Evolutionary conservation across 2,797 vertebrate species (phyloP).

Genomic region (Chloroceryle inda): DNA sequence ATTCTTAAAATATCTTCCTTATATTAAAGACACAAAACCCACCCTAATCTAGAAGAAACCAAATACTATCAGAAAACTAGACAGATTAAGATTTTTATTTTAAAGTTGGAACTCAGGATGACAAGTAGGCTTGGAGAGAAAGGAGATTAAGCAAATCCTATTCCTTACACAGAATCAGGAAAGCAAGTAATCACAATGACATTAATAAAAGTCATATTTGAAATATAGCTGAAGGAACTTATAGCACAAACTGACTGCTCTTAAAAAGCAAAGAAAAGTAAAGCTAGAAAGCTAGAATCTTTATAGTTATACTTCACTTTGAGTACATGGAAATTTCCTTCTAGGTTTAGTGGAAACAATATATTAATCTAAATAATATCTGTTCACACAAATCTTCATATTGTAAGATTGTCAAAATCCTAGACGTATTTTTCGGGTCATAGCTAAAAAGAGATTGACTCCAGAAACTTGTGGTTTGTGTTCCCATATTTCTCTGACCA

Average conservation of each 20-base stretch:
- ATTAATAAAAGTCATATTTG: conserved; percentile 11
- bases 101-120: not conserved
- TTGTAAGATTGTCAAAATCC: not conserved
- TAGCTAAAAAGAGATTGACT: not conserved
- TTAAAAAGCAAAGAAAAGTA: not conserved
- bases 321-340: not conserved
- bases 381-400: not conserved
- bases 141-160: conserved; percentile 48
- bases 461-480: not conserved
- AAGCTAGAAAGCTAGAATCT: not conserved
- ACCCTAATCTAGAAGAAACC: conserved; percentile 13
- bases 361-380: not conserved
- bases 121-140: conserved; percentile 4
- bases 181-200: conserved; percentile 12
- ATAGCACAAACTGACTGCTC: not conserved
- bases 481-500: not conserved
- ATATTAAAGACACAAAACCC: not conserved
- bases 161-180: not conserved
- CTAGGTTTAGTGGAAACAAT: not conserved
- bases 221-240: not conserved
- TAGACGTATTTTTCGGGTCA: not conserved
- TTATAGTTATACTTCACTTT: not conserved
- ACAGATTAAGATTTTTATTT: conserved; percentile 2
- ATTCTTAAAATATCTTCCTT: not conserved
- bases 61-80: not conserved